Percentiles rank a stretch among this genome's conserved stretches.
Evolutionary conservation across 1,140 invertebrate genomes (phyloP).

Genomic region (Panagrolaimus sp.): DNA sequence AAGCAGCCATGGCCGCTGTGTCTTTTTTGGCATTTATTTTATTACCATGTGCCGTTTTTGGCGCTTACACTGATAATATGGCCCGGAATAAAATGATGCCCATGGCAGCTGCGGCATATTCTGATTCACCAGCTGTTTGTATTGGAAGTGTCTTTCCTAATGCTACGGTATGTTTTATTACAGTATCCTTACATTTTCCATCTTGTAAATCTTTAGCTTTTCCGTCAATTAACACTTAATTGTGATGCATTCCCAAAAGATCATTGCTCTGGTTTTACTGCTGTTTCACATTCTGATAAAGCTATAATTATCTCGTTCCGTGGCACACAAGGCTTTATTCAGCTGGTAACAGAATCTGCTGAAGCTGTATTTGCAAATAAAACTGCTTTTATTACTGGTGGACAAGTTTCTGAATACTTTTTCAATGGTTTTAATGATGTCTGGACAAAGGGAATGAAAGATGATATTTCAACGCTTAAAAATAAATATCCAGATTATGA

Average conservation of each 20-base stretch:
- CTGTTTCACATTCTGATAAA: constrained; percentile 29
- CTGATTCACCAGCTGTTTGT: constrained; percentile 31
- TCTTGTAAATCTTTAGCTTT: neutral
- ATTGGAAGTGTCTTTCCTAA: constrained; percentile 32
- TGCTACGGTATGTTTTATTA: constrained; percentile 14
- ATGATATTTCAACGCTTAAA: constrained; percentile 27
- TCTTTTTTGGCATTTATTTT: too few relatives aligned
- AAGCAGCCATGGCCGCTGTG: too few relatives aligned
- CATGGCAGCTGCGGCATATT: constrained; percentile 40
- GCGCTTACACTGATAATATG: constrained; percentile 32
- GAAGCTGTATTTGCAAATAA: constrained; percentile 35
- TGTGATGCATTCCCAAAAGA: constrained; percentile 20
- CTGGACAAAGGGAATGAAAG: constrained; percentile 36
- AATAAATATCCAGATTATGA: constrained; percentile 36
- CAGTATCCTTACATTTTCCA: too few relatives aligned
- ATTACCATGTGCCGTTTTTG: too few relatives aligned
- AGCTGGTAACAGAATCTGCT: constrained; percentile 37
- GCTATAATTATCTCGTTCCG: constrained; percentile 41
- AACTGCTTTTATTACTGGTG: constrained; percentile 26
- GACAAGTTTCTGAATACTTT: constrained; percentile 42
- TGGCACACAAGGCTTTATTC: constrained; percentile 43
- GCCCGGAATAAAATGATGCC: constrained; percentile 37
- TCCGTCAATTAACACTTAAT: neutral
- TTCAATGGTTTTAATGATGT: constrained; percentile 33
- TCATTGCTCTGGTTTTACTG: constrained; percentile 40